Conservation (phyloP, 2,797 vertebrate species). For the Aeoliscus strigatus region DNA sequence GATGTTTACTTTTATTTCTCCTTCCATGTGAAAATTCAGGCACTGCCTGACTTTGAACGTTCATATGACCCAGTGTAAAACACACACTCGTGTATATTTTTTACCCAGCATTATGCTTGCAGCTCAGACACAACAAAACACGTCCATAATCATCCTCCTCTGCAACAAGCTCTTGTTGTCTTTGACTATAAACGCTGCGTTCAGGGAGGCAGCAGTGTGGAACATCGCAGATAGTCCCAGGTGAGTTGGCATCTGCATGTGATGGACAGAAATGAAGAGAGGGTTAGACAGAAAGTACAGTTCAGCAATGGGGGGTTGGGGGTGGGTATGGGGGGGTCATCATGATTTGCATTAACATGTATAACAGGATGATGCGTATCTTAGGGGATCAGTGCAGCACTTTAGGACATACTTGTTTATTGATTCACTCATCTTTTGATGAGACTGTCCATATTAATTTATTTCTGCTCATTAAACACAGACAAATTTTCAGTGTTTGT, state of each 20-base stretch:
- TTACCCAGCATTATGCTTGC: conserved; percentile 35
- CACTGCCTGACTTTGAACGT: background rate
- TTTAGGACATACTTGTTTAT: conserved; percentile 29
- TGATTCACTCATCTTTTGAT: conserved; percentile 19
- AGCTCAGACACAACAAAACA: conserved; percentile 37
- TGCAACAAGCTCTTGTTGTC: conserved; percentile 53
- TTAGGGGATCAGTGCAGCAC: conserved; percentile 20
- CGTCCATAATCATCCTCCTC: conserved; percentile 55
- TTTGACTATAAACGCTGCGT: conserved; percentile 62
- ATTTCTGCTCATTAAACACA: too few relatives aligned
- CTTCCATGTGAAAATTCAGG: too few relatives aligned
- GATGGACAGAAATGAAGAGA: conserved; percentile 53
- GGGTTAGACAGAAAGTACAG: conserved; percentile 30
- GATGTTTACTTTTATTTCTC: too few relatives aligned
- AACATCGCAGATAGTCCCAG: conserved; percentile 58
- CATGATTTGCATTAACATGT: conserved; percentile 30
- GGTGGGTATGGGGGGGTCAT: too few relatives aligned
- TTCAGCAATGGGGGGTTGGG: conserved; percentile 16
- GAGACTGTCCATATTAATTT: conserved; percentile 1
- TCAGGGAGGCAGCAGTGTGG: conserved; percentile 62
- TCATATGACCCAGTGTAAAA: conserved; percentile 13
- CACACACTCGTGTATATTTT: conserved; percentile 23
- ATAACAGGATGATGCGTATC: conserved; percentile 30
- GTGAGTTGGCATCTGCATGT: conserved; percentile 48
- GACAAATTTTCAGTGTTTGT: too few relatives aligned